phyloP scores from a whole-genome alignment of 2,113 vertebrate species.

The Cebus imitator region DNA sequence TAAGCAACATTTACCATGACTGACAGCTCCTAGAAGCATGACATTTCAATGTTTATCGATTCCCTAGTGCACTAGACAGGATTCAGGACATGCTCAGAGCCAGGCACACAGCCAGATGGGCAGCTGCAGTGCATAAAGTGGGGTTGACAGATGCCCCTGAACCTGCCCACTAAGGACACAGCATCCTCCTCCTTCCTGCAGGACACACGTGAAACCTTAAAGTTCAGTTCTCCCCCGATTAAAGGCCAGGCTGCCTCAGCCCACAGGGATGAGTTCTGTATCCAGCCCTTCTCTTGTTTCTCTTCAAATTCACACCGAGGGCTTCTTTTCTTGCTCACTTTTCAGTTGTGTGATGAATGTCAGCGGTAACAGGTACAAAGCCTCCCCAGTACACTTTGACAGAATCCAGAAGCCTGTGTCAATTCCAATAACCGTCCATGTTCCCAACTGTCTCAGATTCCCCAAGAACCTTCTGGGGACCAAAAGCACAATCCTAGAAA shows the following conservation, averaged over 20 bases:
- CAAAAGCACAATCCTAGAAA: not conserved
- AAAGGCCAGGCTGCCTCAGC: not conserved
- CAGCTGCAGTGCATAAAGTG: not conserved
- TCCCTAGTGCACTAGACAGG: not conserved
- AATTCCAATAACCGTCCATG: accelerated
- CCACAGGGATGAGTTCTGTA: not conserved
- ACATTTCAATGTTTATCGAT: slow-evolving; percentile 38
- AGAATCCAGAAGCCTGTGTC: accelerated
- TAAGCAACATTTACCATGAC: slow-evolving; percentile 10
- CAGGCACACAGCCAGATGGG: not conserved
- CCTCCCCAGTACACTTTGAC: not conserved
- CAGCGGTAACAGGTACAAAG: not conserved
- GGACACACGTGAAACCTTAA: not conserved
- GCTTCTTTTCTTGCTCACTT: not conserved
- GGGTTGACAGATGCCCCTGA: not conserved
- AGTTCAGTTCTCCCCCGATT: not conserved
- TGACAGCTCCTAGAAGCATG: not conserved
- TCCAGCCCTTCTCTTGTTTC: not conserved
- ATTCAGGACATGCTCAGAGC: not conserved
- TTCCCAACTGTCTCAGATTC: not conserved
- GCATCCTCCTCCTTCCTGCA: not conserved
- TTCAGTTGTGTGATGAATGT: not conserved
- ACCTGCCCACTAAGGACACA: not conserved
- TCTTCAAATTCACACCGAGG: not conserved
- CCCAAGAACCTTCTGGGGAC: not conserved